Conservation (phyloP, 2,888 invertebrate genomes). For the Erebia epiphron region DNA sequence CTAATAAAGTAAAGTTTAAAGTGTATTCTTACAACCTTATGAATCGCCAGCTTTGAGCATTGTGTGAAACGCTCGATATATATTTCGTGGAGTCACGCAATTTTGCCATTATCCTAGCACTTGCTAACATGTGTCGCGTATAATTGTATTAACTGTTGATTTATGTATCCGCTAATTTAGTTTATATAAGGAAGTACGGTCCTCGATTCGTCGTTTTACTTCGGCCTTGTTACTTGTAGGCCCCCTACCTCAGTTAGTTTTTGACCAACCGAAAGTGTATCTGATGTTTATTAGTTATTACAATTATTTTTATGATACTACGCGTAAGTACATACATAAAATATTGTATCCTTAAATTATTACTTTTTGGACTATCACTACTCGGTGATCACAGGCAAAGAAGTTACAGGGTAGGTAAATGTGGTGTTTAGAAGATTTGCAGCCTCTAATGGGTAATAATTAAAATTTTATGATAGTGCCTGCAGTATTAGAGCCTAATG, state of each 20-base stretch:
- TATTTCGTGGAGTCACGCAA: conserved; percentile 67
- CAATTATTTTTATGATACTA: too few species aligned
- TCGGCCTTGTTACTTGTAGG: conserved; percentile 20
- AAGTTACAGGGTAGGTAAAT: too few species aligned
- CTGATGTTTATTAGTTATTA: too few species aligned
- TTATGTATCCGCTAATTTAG: conserved; percentile 40
- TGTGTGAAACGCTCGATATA: conserved; percentile 58
- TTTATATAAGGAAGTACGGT: conserved; percentile 37
- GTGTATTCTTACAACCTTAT: conserved; percentile 29
- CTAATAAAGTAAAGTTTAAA: neutral
- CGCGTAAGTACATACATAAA: too few species aligned
- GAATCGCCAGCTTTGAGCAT: conserved; percentile 63
- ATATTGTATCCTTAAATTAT: too few species aligned
- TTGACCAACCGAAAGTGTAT: neutral
- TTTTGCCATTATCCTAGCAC: conserved; percentile 38
- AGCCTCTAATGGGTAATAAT: too few species aligned
- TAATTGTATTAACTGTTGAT: conserved; percentile 43
- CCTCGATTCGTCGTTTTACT: conserved; percentile 29
- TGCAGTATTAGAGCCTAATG: too few species aligned
- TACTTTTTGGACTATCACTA: too few species aligned
- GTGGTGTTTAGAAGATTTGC: too few species aligned
- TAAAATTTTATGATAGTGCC: too few species aligned
- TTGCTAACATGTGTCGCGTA: conserved; percentile 39
- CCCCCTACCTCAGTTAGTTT: conserved; percentile 22
- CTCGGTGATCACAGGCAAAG: too few species aligned